phyloP scores from a whole-genome alignment of 1,140 invertebrate genomes.

The Heterodera schachtii region DNA sequence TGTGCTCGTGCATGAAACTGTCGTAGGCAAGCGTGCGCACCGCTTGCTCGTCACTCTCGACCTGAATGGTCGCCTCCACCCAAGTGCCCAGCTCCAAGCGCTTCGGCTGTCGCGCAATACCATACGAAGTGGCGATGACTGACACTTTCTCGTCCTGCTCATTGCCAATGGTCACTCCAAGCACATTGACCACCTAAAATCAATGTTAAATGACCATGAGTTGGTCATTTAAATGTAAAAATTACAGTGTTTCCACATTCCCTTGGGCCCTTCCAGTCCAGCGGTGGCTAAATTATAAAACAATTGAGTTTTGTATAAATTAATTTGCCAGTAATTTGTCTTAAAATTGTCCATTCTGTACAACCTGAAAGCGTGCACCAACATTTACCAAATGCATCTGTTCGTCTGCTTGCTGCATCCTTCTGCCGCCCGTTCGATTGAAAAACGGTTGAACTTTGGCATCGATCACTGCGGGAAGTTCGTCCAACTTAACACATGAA shows the following conservation, averaged over 20 bases:
- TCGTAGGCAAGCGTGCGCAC: neutral
- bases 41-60: conserved; percentile 3
- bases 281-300: conserved; percentile 6
- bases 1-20: neutral
- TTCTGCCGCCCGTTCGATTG: neutral
- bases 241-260: conserved; percentile 4
- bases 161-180: conserved; percentile 7
- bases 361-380: neutral
- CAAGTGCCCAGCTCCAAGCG: conserved; percentile 9
- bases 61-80: conserved; percentile 13
- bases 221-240: neutral
- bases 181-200: neutral
- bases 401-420: neutral
- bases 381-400: neutral
- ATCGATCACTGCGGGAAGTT: neutral
- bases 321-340: too few relatives aligned
- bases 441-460: conserved; percentile 18
- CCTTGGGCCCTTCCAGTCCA: neutral
- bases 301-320: too few relatives aligned
- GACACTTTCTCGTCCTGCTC: neutral
- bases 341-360: too few relatives aligned
- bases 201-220: neutral
- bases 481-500: neutral
- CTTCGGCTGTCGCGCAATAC: neutral
- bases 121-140: conserved; percentile 15